A percentile compares a stretch with the other conserved stretches of the same genome.
Conservation (phyloP, 2,113 vertebrate species). For the Furnarius figulus region DNA sequence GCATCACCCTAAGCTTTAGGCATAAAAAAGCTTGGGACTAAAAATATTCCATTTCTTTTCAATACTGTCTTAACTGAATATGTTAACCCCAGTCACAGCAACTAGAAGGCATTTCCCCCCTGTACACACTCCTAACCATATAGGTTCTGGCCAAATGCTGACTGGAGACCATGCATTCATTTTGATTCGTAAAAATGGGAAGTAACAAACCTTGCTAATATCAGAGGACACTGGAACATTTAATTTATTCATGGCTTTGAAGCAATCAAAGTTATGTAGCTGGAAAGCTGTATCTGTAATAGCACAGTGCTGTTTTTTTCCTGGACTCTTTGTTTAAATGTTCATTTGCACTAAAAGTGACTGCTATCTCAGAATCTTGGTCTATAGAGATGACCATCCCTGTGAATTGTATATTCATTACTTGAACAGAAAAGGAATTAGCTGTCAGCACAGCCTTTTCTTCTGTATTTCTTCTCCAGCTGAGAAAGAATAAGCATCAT, state of each 20-base stretch:
- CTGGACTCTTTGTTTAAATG: not conserved
- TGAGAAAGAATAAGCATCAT: not conserved
- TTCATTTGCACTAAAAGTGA: not conserved
- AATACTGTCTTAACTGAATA: not conserved
- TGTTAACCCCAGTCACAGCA: not conserved
- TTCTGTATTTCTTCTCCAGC: not conserved
- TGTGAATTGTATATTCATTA: not conserved
- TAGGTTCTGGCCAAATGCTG: not conserved
- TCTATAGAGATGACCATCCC: not conserved
- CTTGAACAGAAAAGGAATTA: not conserved
- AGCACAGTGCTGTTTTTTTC: fast-evolving
- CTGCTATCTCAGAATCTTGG: not conserved
- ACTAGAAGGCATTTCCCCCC: not conserved
- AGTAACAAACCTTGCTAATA: not conserved
- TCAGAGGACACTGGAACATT: not conserved
- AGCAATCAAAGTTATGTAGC: not conserved
- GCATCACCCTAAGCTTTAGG: not conserved
- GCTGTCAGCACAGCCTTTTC: not conserved
- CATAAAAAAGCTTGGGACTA: not conserved
- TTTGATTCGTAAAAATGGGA: not conserved
- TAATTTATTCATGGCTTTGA: not conserved
- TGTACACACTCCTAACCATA: fast-evolving
- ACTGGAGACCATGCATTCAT: not conserved
- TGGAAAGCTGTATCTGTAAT: not conserved
- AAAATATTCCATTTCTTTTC: not conserved